Evolutionary conservation across 2,888 invertebrate species (phyloP).

Genomic region (Cantharis flavilabris): DNA sequence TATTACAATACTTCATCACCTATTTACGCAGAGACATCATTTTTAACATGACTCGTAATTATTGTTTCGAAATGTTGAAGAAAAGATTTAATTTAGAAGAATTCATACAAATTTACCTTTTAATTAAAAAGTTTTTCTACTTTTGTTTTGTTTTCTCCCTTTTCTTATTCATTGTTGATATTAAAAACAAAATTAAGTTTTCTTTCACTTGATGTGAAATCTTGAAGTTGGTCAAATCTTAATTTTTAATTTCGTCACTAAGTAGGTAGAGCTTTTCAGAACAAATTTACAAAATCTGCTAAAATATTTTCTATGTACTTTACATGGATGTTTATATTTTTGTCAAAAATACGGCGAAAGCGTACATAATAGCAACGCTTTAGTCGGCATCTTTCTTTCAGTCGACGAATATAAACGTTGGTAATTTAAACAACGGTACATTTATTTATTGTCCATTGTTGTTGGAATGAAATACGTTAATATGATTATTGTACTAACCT

Average conservation of each 20-base stretch:
- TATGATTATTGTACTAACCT: conserved; percentile 23
- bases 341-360: neutral
- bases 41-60: neutral
- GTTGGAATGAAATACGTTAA: conserved; percentile 18
- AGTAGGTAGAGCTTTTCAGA: neutral
- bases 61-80: neutral
- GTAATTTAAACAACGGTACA: conserved; percentile 35
- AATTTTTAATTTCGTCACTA: neutral
- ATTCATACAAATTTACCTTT: neutral
- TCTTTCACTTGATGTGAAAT: neutral
- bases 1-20: neutral
- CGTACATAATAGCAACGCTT: neutral
- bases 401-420: conserved; percentile 14
- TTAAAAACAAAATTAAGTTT: neutral
- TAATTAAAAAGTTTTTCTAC: neutral
- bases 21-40: neutral
- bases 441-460: conserved; percentile 34
- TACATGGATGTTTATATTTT: neutral
- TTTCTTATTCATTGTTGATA: neutral
- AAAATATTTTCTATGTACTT: neutral
- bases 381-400: conserved; percentile 13
- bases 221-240: neutral
- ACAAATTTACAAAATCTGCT: neutral
- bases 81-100: neutral
- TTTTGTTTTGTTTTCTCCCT: neutral